Evolutionary conservation across 2,888 invertebrate species (phyloP).

Genomic region (Tholera decimalis): DNA sequence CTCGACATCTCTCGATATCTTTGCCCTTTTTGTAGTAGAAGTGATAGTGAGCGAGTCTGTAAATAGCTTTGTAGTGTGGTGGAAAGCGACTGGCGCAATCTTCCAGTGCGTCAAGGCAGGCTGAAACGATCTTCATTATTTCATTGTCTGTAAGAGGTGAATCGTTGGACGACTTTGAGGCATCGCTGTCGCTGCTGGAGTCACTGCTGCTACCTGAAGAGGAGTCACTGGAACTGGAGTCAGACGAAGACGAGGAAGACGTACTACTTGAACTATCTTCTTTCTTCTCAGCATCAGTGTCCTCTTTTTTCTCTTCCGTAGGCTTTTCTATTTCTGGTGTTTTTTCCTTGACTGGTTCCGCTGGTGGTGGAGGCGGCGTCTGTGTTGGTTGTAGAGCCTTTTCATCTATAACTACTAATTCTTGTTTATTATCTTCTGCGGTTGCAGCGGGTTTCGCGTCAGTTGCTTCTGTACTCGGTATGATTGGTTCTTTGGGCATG

Average conservation of each 20-base stretch:
- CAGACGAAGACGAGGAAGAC: conserved; percentile 85
- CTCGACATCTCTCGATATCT: conserved; percentile 93
- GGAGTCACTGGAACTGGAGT: conserved; percentile 91
- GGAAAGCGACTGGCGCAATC: conserved; percentile 96
- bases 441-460: conserved; percentile 53
- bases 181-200: conserved; percentile 90
- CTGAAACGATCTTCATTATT: conserved; percentile 92
- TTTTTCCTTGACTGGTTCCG: conserved; percentile 59
- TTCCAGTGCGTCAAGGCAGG: conserved; percentile 95
- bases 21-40: conserved; percentile 94
- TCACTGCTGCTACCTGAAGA: conserved; percentile 89
- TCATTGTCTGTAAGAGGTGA: conserved; percentile 88
- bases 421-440: conserved; percentile 52
- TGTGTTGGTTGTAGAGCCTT: conserved; percentile 39
- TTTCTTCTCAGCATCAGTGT: conserved; percentile 76
- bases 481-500: conserved; percentile 74
- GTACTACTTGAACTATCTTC: conserved; percentile 83
- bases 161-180: conserved; percentile 82
- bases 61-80: conserved; percentile 98
- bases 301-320: conserved; percentile 64
- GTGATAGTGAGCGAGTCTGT: conserved; percentile 96
- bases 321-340: conserved; percentile 56
- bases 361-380: conserved; percentile 28
- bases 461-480: conserved; percentile 56
- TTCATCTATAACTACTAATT: conserved; percentile 49